phyloP scores from a whole-genome alignment of 2,888 invertebrate genomes.

The Amblyjoppa fuscipennis region DNA sequence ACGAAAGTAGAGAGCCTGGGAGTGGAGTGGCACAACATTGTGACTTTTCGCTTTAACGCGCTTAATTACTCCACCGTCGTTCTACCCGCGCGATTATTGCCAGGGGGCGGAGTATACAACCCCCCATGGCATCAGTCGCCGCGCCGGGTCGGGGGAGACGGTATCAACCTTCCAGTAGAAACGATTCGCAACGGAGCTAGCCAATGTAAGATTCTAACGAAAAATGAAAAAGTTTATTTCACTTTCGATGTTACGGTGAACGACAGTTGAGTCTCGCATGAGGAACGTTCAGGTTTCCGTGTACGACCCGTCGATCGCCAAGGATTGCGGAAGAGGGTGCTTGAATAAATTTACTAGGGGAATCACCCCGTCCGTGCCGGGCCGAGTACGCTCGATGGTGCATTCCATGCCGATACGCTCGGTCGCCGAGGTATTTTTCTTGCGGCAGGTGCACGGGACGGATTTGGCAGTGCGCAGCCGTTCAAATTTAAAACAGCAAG shows the following conservation, averaged over 20 bases:
- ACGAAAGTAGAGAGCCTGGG: constrained; percentile 63
- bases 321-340: not conserved
- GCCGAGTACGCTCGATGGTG: constrained; percentile 1
- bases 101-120: not conserved
- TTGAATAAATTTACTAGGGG: constrained; percentile 34
- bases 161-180: too few species aligned
- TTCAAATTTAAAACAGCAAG: constrained; percentile 82
- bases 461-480: constrained; percentile 65
- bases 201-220: too few species aligned
- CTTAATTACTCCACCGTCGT: constrained; percentile 77
- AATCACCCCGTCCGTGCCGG: not conserved
- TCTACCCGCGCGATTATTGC: constrained; percentile 62
- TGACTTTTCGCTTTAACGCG: constrained; percentile 72
- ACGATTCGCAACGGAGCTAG: too few species aligned
- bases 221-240: too few species aligned
- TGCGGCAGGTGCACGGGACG: constrained; percentile 70
- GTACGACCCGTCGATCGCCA: constrained; percentile 8
- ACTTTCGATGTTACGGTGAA: too few species aligned
- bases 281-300: not conserved
- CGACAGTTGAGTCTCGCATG: not conserved
- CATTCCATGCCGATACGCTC: constrained; percentile 11
- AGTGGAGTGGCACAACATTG: constrained; percentile 72
- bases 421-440: constrained; percentile 58
- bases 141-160: not conserved
- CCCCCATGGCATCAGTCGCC: not conserved